phyloP scores from a whole-genome alignment of 2,888 invertebrate species.

The Oscheius sp. region DNA sequence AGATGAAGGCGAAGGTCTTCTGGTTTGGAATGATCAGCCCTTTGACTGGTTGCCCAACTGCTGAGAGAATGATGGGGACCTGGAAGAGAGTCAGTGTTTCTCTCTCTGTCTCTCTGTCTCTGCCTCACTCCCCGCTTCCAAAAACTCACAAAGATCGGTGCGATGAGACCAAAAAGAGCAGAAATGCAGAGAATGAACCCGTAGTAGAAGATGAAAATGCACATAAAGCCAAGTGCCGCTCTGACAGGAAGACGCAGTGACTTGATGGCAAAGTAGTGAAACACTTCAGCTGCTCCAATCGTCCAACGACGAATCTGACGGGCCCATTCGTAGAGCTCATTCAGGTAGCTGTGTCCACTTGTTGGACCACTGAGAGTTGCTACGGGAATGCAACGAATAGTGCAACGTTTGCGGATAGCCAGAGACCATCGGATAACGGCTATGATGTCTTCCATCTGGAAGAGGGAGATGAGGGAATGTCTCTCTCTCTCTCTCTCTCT shows the following conservation, averaged over 20 bases:
- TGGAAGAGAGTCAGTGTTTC: conserved; percentile 35
- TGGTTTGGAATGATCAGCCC: conserved; percentile 61
- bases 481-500: background rate
- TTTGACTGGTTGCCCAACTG: conserved; percentile 46
- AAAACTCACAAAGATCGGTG: conserved; percentile 60
- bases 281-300: conserved; percentile 69
- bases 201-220: conserved; percentile 67
- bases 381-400: conserved; percentile 64
- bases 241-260: conserved; percentile 57
- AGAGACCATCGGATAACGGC: conserved; percentile 67
- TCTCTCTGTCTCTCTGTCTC: background rate
- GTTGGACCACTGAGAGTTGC: conserved; percentile 65
- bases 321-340: conserved; percentile 70
- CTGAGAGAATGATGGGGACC: conserved; percentile 60
- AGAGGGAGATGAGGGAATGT: background rate
- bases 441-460: conserved; percentile 68
- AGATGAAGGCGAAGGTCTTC: conserved; percentile 58
- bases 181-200: conserved; percentile 67
- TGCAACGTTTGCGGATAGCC: conserved; percentile 61
- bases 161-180: conserved; percentile 61
- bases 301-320: conserved; percentile 69
- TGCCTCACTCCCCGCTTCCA: no score
- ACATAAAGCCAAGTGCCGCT: conserved; percentile 60
- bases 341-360: conserved; percentile 50
- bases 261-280: conserved; percentile 70